Conservation (phyloP, 2,113 vertebrate genomes). For the Castor canadensis region DNA sequence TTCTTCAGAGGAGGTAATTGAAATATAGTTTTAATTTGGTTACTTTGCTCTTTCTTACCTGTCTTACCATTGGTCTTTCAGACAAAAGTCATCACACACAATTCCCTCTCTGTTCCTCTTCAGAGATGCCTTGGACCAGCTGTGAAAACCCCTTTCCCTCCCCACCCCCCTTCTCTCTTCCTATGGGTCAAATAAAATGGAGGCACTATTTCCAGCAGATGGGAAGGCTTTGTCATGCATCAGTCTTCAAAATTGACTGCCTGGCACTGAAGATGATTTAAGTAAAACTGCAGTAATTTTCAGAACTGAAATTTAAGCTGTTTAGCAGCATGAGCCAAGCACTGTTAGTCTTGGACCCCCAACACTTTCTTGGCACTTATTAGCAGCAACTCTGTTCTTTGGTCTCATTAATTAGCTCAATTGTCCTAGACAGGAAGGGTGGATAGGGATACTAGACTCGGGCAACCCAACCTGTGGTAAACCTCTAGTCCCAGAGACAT, state of each 20-base stretch:
- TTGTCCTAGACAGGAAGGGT: constrained; percentile 72
- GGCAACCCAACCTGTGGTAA: not conserved
- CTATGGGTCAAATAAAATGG: constrained; percentile 78
- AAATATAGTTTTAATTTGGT: not conserved
- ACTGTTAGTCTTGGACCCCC: constrained; percentile 79
- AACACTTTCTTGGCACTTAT: constrained; percentile 81
- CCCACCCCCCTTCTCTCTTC: constrained; percentile 58
- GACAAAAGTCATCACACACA: constrained; percentile 68
- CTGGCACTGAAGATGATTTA: constrained; percentile 82
- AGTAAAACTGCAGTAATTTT: constrained; percentile 84
- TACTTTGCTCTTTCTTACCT: constrained; percentile 73
- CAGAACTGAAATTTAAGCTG: constrained; percentile 84
- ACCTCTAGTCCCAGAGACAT: not conserved
- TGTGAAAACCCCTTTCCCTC: constrained; percentile 58
- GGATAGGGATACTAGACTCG: constrained; percentile 7
- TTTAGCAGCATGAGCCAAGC: constrained; percentile 78
- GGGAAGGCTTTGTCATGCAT: constrained; percentile 73
- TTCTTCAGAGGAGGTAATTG: constrained; percentile 73
- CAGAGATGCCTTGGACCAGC: constrained; percentile 60
- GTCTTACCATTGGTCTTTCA: too few relatives aligned
- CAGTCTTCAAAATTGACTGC: constrained; percentile 78
- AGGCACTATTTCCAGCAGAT: constrained; percentile 75
- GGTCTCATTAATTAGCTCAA: constrained; percentile 78
- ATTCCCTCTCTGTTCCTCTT: not conserved
- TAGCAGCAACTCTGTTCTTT: constrained; percentile 68